A percentile compares a stretch with the other conserved stretches of the same genome.
Evolutionary conservation across 2,113 vertebrate species (phyloP).

Genomic region (Ramphastos sulfuratus): DNA sequence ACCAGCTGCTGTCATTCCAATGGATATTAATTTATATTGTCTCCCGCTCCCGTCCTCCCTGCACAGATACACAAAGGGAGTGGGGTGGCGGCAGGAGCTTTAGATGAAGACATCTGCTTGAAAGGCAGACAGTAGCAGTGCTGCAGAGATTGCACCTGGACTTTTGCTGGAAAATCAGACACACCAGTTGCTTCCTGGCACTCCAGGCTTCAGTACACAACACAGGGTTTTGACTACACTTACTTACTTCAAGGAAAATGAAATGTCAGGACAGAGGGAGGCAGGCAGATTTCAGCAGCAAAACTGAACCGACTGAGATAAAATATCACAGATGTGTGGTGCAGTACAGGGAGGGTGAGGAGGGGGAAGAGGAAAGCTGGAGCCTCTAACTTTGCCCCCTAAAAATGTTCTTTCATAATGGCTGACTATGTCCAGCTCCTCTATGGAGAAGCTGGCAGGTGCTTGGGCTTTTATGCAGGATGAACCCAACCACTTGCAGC

Average conservation of each 20-base stretch:
- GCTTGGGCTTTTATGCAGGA: fast-evolving
- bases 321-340: background rate
- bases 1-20: conserved; percentile 82
- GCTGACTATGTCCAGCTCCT: background rate
- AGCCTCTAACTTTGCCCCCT: background rate
- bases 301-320: conserved; percentile 22
- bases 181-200: conserved; percentile 67
- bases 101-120: conserved; percentile 77
- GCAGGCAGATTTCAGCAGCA: conserved; percentile 37
- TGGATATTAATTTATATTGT: conserved; percentile 83
- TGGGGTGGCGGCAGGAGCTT: conserved; percentile 37
- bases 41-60: conserved; percentile 59
- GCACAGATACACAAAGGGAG: conserved; percentile 57
- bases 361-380: background rate
- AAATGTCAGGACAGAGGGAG: background rate
- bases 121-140: conserved; percentile 51
- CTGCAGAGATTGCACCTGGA: conserved; percentile 72
- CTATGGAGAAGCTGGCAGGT: background rate
- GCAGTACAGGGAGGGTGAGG: background rate
- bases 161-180: conserved; percentile 52
- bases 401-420: background rate
- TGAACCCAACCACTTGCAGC: background rate
- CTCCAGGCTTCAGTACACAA: conserved; percentile 28
- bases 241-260: conserved; percentile 19
- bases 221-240: conserved; percentile 26